phyloP scores from a whole-genome alignment of 1,140 invertebrate species.

The Phortica variegata region DNA sequence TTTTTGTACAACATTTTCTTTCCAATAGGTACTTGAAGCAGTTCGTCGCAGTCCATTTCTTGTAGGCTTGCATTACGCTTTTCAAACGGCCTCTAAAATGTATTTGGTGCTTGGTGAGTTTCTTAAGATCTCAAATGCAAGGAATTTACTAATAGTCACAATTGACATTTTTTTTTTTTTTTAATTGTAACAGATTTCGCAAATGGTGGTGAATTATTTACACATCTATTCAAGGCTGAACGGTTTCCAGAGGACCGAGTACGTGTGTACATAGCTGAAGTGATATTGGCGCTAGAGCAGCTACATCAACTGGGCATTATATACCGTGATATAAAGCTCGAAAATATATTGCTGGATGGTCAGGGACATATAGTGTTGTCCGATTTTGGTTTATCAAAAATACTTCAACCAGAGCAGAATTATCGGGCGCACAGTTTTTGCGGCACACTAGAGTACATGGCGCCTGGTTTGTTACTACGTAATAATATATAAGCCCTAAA shows the following conservation, averaged over 20 bases:
- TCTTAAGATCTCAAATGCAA: neutral
- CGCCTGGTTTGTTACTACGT: conserved; percentile 60
- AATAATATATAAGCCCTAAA: neutral
- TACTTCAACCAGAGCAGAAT: conserved; percentile 60
- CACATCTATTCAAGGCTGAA: conserved; percentile 85
- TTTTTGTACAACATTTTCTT: conserved; percentile 7
- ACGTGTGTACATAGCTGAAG: conserved; percentile 86
- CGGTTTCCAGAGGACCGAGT: conserved; percentile 83
- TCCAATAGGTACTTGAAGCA: conserved; percentile 82
- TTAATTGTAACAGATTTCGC: conserved; percentile 79
- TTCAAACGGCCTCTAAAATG: conserved; percentile 89
- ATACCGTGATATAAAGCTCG: conserved; percentile 93
- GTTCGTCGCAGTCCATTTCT: conserved; percentile 87
- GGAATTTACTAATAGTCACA: neutral
- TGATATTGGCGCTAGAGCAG: conserved; percentile 87
- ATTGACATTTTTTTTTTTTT: conserved; percentile 29
- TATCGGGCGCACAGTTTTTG: conserved; percentile 91
- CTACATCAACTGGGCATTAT: conserved; percentile 89
- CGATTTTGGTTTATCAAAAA: conserved; percentile 90
- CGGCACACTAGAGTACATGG: conserved; percentile 97
- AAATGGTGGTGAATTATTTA: conserved; percentile 89
- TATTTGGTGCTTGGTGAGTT: conserved; percentile 85
- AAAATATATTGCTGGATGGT: conserved; percentile 86
- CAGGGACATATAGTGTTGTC: conserved; percentile 89
- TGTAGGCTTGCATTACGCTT: conserved; percentile 90